Conservation (phyloP, 2,888 invertebrate species). For the Dicranocentrus wangi region DNA sequence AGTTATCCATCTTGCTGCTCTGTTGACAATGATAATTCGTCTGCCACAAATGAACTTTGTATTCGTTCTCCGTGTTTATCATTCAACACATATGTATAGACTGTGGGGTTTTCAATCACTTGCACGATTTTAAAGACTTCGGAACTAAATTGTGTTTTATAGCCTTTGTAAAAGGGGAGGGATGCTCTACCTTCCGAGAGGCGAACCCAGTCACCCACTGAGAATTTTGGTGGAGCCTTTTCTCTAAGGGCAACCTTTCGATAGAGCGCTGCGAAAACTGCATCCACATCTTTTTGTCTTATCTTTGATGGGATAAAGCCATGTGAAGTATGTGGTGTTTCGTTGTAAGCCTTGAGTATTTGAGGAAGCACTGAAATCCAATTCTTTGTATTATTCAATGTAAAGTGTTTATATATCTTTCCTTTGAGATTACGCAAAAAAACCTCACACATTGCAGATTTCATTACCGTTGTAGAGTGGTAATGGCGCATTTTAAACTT, state of each 20-base stretch:
- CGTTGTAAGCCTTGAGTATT: background rate
- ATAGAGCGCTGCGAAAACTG: background rate
- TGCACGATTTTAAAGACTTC: too few species aligned
- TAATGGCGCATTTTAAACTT: background rate
- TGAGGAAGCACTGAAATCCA: background rate
- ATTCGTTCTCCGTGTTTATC: too few species aligned
- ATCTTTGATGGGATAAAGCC: background rate
- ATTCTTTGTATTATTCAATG: background rate
- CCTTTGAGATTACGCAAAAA: background rate
- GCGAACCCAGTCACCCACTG: too few species aligned
- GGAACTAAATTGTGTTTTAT: too few species aligned
- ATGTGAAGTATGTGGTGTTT: background rate
- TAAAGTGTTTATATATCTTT: background rate
- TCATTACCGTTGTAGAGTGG: background rate
- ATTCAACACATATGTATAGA: too few species aligned
- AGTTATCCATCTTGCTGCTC: too few species aligned
- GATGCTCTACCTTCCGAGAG: too few species aligned
- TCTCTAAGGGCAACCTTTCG: background rate
- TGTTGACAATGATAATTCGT: too few species aligned
- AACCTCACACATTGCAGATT: background rate
- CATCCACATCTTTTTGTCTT: background rate
- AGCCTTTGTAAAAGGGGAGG: too few species aligned
- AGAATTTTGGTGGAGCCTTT: too few species aligned
- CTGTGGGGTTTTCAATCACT: too few species aligned
- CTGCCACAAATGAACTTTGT: too few species aligned